A percentile compares a stretch with the other conserved stretches of the same genome.
Evolutionary conservation across 2,888 invertebrate species (phyloP).

Genomic region (Amblyjoppa fuscipennis): DNA sequence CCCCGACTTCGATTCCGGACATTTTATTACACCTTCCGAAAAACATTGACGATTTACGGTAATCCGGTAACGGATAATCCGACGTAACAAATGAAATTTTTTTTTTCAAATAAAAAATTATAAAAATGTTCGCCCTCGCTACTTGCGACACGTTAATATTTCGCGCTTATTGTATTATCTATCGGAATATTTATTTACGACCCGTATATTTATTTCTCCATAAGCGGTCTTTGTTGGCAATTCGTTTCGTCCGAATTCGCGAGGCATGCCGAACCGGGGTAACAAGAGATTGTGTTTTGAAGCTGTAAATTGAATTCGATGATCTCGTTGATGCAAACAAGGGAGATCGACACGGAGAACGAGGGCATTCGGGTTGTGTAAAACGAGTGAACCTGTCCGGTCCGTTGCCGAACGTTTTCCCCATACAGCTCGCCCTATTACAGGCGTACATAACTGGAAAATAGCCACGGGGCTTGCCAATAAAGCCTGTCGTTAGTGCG

Average conservation of each 20-base stretch:
- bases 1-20: no score
- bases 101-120: no score
- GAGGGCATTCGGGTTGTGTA: not conserved
- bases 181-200: no score
- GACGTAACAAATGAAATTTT: not conserved
- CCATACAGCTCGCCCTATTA: conserved; percentile 13
- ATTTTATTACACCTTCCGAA: no score
- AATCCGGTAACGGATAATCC: no score
- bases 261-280: no score
- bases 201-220: not conserved
- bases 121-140: no score
- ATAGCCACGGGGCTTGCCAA: conserved; percentile 40
- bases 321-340: not conserved
- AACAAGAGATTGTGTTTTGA: not conserved
- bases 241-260: not conserved
- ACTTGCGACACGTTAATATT: no score
- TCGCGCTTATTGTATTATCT: no score
- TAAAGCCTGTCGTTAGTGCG: conserved; percentile 48
- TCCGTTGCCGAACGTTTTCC: not conserved
- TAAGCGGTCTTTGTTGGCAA: no score
- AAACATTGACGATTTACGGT: no score
- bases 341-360: not conserved
- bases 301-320: conserved; percentile 15
- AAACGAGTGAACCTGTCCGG: not conserved
- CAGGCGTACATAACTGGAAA: conserved; percentile 23